Evolutionary conservation across 1,140 invertebrate species (phyloP), one percentile per base, ranked within the genome.

Genomic region (Streblospio benedicti): DNA sequence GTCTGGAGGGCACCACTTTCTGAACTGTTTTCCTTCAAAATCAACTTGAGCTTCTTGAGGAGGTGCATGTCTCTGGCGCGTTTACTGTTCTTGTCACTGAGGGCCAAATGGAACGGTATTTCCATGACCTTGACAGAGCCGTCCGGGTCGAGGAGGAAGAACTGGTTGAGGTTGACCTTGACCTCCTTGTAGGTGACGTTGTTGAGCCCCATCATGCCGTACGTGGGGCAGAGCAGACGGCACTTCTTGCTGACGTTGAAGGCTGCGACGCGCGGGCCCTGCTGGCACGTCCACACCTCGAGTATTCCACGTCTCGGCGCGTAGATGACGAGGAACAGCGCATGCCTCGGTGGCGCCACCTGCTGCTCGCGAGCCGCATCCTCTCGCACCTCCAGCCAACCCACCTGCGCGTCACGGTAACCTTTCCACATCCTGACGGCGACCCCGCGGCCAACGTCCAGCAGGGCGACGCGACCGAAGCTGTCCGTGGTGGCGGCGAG

Each of bases 341-440:
- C 86, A 25, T 72, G 64, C 66, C 65, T 50, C 66, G 60, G 32
- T n/a, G 5, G 25, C 28, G 23, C 23, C 9, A 53, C 32, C 43
- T 65, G 51, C 4, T 59, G 54, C 33, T 65, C 56, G 14, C 64
- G 65, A 47, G 63, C 51, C 51, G 65, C 65, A 64, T 85, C 84
- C 69, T 89, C 86, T 5, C 81, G 72, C 33, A 87, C 87, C 78
- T 90, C 85, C 41, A 95, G 79, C 85, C 93, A 97, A 14, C 74
- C 76, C 25, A 79, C 63, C 71, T 96, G 89, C 6, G 93, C 91
- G 77, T 96, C 89, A 59, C 93, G 80, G 73, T 94, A 97, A 82
- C 92, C 93, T 81, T 96, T 96, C 82, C 91, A 94, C 73, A 95
- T 87, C 59, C 91, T 82, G 20, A 95, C 73, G 20, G 87, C 85